These are phyloP conservation scores for Sprattus sprattus DNA, from an alignment of 2,113 vertebrate genomes.

Conservation along the genomic window DNA sequence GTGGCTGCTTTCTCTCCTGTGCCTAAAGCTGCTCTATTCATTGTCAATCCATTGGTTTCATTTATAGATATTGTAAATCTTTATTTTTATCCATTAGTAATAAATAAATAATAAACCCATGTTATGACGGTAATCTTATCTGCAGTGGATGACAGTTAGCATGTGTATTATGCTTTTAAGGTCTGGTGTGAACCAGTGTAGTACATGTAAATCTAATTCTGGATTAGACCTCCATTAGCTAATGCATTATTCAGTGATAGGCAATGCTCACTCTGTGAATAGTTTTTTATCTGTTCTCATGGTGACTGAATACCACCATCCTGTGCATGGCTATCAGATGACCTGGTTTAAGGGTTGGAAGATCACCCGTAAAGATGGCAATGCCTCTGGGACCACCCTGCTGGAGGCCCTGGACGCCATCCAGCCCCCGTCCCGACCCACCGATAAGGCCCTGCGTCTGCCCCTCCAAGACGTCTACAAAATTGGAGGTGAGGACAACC, in stretches of 20 bases:
- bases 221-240: not conserved
- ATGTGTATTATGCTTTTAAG: not conserved
- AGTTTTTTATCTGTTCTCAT: not conserved
- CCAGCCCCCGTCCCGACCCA: slow-evolving; percentile 88
- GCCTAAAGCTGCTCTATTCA: not conserved
- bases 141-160: not conserved
- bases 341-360: slow-evolving; percentile 98
- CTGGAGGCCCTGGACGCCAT: slow-evolving; percentile 93
- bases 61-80: not conserved
- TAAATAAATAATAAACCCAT: not conserved
- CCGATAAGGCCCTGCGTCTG: slow-evolving; percentile 92
- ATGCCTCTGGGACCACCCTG: slow-evolving; percentile 87
- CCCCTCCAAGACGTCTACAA: slow-evolving; percentile 98
- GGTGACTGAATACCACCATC: not conserved
- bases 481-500: slow-evolving; percentile 81
- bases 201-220: not conserved
- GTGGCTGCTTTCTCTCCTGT: not conserved
- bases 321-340: slow-evolving; percentile 77
- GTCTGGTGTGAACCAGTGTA: not conserved
- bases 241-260: not conserved
- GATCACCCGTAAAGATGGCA: slow-evolving; percentile 90
- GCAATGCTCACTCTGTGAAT: not conserved
- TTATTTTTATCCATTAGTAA: not conserved
- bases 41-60: not conserved
- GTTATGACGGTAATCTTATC: not conserved